Conservation (phyloP, 2,113 vertebrate species). For the Isichthys henryi region DNA sequence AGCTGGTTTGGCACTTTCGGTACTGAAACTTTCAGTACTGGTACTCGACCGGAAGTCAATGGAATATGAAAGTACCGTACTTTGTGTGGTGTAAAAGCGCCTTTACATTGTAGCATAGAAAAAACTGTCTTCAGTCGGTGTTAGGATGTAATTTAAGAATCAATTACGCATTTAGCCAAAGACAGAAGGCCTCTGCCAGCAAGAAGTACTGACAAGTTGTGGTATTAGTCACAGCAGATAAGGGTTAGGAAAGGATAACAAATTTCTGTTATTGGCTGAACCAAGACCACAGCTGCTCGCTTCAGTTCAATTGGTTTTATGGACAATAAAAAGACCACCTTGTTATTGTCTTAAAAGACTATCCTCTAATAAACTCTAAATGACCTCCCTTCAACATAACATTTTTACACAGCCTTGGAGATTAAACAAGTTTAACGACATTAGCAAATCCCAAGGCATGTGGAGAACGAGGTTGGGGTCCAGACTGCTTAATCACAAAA, state of each 20-base stretch:
- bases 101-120: background rate
- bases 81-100: background rate
- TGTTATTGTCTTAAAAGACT: background rate
- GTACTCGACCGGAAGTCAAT: too few species aligned
- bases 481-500: background rate
- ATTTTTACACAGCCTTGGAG: background rate
- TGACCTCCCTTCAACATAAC: background rate
- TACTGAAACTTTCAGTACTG: too few species aligned
- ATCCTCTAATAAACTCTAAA: background rate
- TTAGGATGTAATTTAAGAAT: background rate
- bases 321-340: background rate
- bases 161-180: background rate
- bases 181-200: background rate
- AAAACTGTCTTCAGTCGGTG: background rate
- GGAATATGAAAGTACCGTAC: background rate
- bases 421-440: conserved; percentile 2
- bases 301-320: background rate
- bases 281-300: background rate
- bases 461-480: background rate
- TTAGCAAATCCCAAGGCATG: background rate
- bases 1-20: too few species aligned
- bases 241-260: background rate
- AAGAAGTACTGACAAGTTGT: background rate
- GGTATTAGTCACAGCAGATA: background rate
- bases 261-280: background rate